Base-by-base conservation (phyloP, 2,113 vertebrate genomes). In the Pardalotus punctatus region DNA sequence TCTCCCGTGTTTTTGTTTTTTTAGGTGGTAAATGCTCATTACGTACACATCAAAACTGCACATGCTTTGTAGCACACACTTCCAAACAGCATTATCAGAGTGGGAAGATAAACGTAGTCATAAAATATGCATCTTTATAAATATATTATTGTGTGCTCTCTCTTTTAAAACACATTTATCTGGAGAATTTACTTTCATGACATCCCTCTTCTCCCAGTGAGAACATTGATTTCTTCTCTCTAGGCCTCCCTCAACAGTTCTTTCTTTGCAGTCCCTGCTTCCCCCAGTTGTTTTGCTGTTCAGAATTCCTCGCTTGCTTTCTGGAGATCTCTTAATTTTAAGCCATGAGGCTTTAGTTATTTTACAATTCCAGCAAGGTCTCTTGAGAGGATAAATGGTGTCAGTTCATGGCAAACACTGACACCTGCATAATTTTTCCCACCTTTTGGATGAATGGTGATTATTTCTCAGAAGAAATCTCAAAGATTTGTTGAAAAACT, bases 271-370 rank as follows among this genome's bases (percentile, higher is more conserved):
- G 21, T 62, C 56, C 10, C 15, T 93, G 13, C 36, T 96, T 69
- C 58, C 38, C 23, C 16, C 4, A 3, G 66, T 51, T 58, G 53
- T 81, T 86, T 40, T 72, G 8, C 51, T 93, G n/a, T 36, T 93
- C 69, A 70, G 56, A 60, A 76, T 40, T 77, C 43, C 96, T 96
- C 20, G 27, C 13, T 96, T 92, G 95, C 31, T 43, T 95, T 94
- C 64, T 87, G 60, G 71, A 86, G 81, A 94, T 94, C 27, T 84
- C 86, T 91, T 95, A 92, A 93, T 95, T 96, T 73, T 81, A 91
- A 94, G 60, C 70, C 48, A 23, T 4, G 47, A 91, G 8, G 23
- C 31, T 90, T 94, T 76, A 88, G 42, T 96, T 96, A 92, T 89
- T 96, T 86, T 74, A 58, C 43, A 84, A 40, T 58, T 86, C 35